Conservation (phyloP, 2,113 vertebrate genomes). For the Alethe diademata region DNA sequence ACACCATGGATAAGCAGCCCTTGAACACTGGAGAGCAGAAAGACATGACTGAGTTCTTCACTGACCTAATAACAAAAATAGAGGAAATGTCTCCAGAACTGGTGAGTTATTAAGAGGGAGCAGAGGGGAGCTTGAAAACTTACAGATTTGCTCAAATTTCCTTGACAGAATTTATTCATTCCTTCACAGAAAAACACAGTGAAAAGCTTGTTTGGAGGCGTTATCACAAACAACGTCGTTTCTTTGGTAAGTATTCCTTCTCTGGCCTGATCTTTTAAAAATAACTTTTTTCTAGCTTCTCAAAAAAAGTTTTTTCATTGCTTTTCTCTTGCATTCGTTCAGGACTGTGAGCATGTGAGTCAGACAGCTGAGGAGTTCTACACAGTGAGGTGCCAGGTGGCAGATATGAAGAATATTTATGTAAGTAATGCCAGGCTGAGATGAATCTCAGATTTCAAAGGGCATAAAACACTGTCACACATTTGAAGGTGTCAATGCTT, state of each 20-base stretch:
- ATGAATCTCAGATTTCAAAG: neutral
- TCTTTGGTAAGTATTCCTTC: slow-evolving; percentile 86
- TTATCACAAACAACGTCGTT: slow-evolving; percentile 99
- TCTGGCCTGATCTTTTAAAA: neutral
- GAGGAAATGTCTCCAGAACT: slow-evolving; percentile 98
- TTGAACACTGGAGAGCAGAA: slow-evolving; percentile 98
- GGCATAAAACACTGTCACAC: neutral
- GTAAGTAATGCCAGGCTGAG: slow-evolving; percentile 77
- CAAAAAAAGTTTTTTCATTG: neutral
- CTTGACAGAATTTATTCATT: slow-evolving; percentile 55
- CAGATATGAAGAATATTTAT: slow-evolving; percentile 99
- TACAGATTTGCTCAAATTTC: neutral
- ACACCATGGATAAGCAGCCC: slow-evolving; percentile 99
- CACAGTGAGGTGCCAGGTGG: slow-evolving; percentile 96
- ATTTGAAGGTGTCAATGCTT: neutral
- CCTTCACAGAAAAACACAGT: slow-evolving; percentile 94
- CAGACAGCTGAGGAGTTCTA: slow-evolving; percentile 99
- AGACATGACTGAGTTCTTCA: slow-evolving; percentile 99
- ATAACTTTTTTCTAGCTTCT: neutral
- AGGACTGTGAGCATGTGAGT: slow-evolving; percentile 99
- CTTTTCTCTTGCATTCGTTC: neutral
- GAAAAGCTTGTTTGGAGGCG: slow-evolving; percentile 96
- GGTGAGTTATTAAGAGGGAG: slow-evolving; percentile 72
- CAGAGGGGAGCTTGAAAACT: neutral
- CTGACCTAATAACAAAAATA: slow-evolving; percentile 98